phyloP scores from a whole-genome alignment of 2,888 invertebrate species.

The Anthrax anthrax region DNA sequence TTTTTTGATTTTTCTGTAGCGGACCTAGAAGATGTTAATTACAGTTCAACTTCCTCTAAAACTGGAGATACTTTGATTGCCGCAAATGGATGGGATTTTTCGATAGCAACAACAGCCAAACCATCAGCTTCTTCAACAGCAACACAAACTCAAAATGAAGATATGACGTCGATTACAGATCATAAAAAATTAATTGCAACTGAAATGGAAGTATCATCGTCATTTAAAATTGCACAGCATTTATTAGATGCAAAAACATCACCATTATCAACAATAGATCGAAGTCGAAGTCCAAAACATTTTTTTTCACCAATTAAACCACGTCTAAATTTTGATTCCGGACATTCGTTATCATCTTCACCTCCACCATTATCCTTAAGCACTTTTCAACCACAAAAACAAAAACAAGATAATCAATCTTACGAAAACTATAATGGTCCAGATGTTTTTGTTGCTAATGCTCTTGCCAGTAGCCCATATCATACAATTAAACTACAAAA shows the following conservation, averaged over 20 bases:
- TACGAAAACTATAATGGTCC: constrained; percentile 13
- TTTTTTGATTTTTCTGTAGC: background rate
- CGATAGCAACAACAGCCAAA: constrained; percentile 20
- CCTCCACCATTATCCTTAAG: background rate
- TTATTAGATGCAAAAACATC: background rate
- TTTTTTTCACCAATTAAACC: constrained; percentile 37
- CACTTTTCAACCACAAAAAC: background rate
- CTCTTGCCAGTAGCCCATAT: constrained; percentile 3
- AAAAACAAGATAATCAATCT: constrained; percentile 1
- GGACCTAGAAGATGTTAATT: constrained; percentile 16
- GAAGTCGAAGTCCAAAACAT: constrained; percentile 28
- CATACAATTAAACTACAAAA: background rate
- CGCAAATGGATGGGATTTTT: constrained; percentile 32
- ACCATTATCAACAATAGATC: background rate
- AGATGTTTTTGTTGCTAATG: constrained; percentile 26
- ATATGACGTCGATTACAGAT: no score
- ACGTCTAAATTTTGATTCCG: constrained; percentile 23
- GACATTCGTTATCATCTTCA: constrained; percentile 12
- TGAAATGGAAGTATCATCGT: background rate
- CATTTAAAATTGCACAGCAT: background rate
- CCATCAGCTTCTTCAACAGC: no score
- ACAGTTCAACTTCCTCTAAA: constrained; percentile 19
- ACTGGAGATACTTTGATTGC: constrained; percentile 25
- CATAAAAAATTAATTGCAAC: background rate
- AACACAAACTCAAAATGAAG: background rate